Evolutionary conservation across 2,113 vertebrate genomes (phyloP).

Genomic region (Rhea americana): DNA sequence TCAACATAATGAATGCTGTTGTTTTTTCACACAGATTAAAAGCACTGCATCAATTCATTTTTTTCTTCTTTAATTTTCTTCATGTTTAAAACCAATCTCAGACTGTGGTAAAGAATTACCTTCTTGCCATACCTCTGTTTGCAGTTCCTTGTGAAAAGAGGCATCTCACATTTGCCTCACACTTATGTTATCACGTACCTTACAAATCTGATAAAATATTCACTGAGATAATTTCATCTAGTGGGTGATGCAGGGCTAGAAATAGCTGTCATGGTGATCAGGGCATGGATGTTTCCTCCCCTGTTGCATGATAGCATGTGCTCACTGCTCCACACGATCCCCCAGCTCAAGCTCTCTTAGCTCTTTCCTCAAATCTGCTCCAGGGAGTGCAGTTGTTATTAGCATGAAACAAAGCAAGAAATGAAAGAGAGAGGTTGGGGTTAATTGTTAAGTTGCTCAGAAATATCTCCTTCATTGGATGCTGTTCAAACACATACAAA

Average conservation of each 20-base stretch:
- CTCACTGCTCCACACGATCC: background rate
- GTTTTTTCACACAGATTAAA: background rate
- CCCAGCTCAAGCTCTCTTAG: background rate
- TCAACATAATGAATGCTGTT: background rate
- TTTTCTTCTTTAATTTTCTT: background rate
- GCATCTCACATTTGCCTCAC: background rate
- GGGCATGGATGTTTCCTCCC: background rate
- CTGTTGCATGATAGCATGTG: background rate
- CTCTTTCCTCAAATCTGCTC: background rate
- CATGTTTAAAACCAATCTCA: background rate
- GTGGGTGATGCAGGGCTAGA: background rate
- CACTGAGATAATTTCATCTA: background rate
- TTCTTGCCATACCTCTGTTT: background rate
- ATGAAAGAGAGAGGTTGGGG: background rate
- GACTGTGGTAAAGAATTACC: background rate
- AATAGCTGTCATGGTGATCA: background rate
- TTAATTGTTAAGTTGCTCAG: background rate
- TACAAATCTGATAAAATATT: slow-evolving; percentile 2
- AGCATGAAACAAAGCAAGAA: background rate
- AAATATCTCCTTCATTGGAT: background rate
- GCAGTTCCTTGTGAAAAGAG: background rate
- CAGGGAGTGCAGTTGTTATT: background rate
- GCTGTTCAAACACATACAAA: background rate
- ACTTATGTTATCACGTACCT: background rate
- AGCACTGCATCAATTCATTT: background rate